These are phyloP conservation scores for Ladona fulva DNA, from an alignment of 1,140 invertebrate genomes.

Conservation along the genomic window DNA sequence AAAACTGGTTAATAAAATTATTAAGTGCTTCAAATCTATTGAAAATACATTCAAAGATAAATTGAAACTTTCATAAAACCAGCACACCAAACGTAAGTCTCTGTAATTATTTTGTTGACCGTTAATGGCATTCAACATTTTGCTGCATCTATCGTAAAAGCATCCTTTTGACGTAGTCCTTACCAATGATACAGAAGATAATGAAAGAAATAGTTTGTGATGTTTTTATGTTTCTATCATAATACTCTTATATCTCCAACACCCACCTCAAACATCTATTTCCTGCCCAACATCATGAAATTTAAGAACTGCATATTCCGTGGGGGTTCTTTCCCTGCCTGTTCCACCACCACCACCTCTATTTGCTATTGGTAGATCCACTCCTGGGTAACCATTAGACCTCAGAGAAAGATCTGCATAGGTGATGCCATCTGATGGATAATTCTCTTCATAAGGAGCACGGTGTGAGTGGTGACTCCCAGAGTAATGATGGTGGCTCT, in stretches of 20 bases:
- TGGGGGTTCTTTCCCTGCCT: constrained; percentile 32
- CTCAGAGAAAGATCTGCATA: not conserved
- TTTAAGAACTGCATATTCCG: constrained; percentile 64
- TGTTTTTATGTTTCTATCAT: too few relatives aligned
- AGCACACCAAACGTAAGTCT: too few relatives aligned
- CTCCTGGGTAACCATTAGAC: not conserved
- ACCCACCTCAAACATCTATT: constrained; percentile 58
- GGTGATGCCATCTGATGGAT: not conserved
- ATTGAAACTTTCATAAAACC: too few relatives aligned
- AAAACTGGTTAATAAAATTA: too few relatives aligned
- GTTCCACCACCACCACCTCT: constrained; percentile 20
- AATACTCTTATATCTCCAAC: not conserved
- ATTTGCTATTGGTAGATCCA: not conserved
- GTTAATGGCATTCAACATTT: too few relatives aligned
- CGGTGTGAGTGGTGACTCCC: not conserved
- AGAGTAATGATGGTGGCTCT: not conserved
- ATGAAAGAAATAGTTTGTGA: too few relatives aligned
- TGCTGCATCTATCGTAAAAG: too few relatives aligned
- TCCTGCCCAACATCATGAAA: constrained; percentile 65
- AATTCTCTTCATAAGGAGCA: not conserved
- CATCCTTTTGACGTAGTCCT: too few relatives aligned
- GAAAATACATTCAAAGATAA: too few relatives aligned
- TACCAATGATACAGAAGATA: too few relatives aligned
- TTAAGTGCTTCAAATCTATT: too few relatives aligned
- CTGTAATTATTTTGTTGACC: too few relatives aligned